A percentile compares a stretch with the other conserved stretches of the same genome.
phyloP scores from a whole-genome alignment of 2,888 invertebrate genomes.

The Isotomurus palustris region DNA sequence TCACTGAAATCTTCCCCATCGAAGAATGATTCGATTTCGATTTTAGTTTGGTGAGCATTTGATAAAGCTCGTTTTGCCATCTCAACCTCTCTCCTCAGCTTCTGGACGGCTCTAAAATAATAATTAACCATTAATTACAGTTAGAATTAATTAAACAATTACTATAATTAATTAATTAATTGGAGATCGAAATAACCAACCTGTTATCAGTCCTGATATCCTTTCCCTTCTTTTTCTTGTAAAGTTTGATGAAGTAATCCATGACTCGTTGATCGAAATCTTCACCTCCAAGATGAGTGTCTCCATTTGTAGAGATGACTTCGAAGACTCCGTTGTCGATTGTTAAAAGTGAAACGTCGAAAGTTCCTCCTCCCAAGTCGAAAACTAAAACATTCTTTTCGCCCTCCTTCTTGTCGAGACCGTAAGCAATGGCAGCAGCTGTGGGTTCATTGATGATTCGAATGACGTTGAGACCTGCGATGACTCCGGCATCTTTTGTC shows the following conservation, averaged over 20 bases:
- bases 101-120: slow-evolving; percentile 93
- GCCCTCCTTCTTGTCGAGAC: slow-evolving; percentile 92
- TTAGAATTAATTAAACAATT: background rate
- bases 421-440: slow-evolving; percentile 94
- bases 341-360: slow-evolving; percentile 95
- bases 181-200: slow-evolving; percentile 9
- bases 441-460: slow-evolving; percentile 98
- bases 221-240: slow-evolving; percentile 98
- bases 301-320: slow-evolving; percentile 85
- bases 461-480: slow-evolving; percentile 86
- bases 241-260: slow-evolving; percentile 98
- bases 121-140: too few species aligned
- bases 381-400: slow-evolving; percentile 98
- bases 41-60: slow-evolving; percentile 89
- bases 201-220: slow-evolving; percentile 79
- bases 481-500: slow-evolving; percentile 96
- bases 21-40: slow-evolving; percentile 97
- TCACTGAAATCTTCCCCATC: slow-evolving; percentile 99
- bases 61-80: slow-evolving; percentile 96
- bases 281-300: slow-evolving; percentile 97
- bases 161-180: background rate
- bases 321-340: slow-evolving; percentile 99
- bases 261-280: slow-evolving; percentile 98
- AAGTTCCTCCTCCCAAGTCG: slow-evolving; percentile 98
- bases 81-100: slow-evolving; percentile 92